phyloP scores from a whole-genome alignment of 2,113 vertebrate genomes.

The Thinocorus orbignyianus region DNA sequence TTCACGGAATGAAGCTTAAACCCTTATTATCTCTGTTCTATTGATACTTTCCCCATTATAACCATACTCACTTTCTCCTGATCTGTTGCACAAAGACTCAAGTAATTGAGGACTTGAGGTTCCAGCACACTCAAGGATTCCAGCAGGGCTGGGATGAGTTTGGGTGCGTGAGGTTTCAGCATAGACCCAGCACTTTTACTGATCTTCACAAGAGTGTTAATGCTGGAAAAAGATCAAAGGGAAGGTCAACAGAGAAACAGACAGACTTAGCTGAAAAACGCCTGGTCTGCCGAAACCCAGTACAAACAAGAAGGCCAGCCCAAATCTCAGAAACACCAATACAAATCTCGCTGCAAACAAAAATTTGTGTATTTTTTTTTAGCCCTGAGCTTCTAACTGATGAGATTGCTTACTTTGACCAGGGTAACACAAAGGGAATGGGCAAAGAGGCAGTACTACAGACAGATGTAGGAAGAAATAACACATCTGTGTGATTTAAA shows the following conservation, averaged over 20 bases:
- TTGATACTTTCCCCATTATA: background rate
- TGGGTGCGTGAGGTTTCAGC: slow-evolving; percentile 91
- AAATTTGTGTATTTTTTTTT: background rate
- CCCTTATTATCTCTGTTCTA: background rate
- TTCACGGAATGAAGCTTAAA: background rate
- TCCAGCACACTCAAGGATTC: slow-evolving; percentile 94
- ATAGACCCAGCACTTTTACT: slow-evolving; percentile 93
- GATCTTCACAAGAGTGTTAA: slow-evolving; percentile 97
- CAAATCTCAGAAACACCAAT: background rate
- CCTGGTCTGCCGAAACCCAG: background rate
- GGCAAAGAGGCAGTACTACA: background rate
- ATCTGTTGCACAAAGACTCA: slow-evolving; percentile 94
- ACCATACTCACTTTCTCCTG: slow-evolving; percentile 90
- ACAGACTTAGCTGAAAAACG: background rate
- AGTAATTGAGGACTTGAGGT: slow-evolving; percentile 95
- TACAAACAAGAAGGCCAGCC: background rate
- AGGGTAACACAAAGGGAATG: background rate
- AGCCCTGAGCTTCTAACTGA: background rate
- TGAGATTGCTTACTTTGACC: background rate
- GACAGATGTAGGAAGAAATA: background rate
- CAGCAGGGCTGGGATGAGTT: slow-evolving; percentile 91
- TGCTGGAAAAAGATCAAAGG: slow-evolving; percentile 71
- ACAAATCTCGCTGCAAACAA: background rate
- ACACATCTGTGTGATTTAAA: background rate
- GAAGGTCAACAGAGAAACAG: background rate